These are phyloP conservation scores for Nemoura dubitans DNA, from an alignment of 2,888 invertebrate species.

Conservation along the genomic window DNA sequence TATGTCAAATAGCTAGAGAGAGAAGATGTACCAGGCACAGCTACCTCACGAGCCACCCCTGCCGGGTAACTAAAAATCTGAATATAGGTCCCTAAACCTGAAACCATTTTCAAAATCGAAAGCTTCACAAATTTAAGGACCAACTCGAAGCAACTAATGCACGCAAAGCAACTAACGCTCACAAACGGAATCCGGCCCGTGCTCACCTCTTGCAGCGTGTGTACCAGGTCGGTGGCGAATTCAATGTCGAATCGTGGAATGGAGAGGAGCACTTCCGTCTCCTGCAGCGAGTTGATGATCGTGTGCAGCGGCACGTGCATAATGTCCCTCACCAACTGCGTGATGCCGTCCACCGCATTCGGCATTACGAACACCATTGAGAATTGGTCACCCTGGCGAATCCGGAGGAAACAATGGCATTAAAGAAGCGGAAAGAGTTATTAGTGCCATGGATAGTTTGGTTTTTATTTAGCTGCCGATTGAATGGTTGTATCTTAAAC, in stretches of 20 bases:
- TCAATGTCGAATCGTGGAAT: conserved; percentile 71
- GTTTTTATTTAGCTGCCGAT: too few relatives aligned
- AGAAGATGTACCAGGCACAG: too few relatives aligned
- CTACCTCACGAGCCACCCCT: too few relatives aligned
- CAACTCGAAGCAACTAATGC: too few relatives aligned
- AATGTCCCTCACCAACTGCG: conserved; percentile 66
- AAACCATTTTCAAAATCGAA: too few relatives aligned
- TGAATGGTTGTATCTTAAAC: not conserved
- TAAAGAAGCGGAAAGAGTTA: not conserved
- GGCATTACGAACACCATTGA: conserved; percentile 73
- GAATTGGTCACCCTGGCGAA: conserved; percentile 66
- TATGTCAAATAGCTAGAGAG: too few relatives aligned
- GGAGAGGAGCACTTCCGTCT: conserved; percentile 64
- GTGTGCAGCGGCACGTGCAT: conserved; percentile 64
- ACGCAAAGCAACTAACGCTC: too few relatives aligned
- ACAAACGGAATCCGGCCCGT: too few relatives aligned
- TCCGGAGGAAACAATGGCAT: not conserved
- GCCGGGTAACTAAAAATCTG: too few relatives aligned
- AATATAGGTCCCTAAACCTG: too few relatives aligned
- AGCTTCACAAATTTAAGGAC: too few relatives aligned
- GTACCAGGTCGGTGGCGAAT: conserved; percentile 65
- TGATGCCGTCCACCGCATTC: conserved; percentile 62
- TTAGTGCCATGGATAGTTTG: too few relatives aligned
- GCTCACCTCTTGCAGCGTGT: conserved; percentile 52
- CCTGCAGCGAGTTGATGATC: conserved; percentile 62